Evolutionary conservation across 2,113 vertebrate species (phyloP).

Genomic region (Oryzias celebensis): DNA sequence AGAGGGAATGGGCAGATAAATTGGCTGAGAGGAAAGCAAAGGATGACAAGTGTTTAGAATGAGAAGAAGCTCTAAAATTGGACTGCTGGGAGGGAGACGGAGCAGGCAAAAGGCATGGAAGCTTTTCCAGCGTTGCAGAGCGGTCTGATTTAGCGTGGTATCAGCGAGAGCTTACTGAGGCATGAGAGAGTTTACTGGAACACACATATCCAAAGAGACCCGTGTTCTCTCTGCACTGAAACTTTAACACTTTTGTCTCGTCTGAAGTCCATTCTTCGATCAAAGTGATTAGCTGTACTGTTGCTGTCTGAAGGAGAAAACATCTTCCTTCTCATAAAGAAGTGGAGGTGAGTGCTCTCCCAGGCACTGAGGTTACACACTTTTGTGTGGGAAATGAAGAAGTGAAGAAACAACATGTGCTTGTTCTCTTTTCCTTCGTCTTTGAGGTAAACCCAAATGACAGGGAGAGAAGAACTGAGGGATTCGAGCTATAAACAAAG

Average conservation of each 20-base stretch:
- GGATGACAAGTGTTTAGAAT: slow-evolving; percentile 4
- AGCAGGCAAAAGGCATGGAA: slow-evolving; percentile 22
- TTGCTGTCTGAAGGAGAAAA: neutral
- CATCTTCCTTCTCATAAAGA: slow-evolving; percentile 17
- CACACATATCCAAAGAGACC: slow-evolving; percentile 16
- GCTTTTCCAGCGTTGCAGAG: slow-evolving; percentile 55
- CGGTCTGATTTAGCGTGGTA: slow-evolving; percentile 69
- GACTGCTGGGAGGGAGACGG: slow-evolving; percentile 11
- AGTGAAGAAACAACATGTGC: slow-evolving; percentile 19
- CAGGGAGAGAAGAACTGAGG: slow-evolving; percentile 55
- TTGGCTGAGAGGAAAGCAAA: neutral
- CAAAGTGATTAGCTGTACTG: slow-evolving; percentile 14
- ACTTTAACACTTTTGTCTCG: slow-evolving; percentile 21
- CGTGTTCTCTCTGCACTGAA: slow-evolving; percentile 24
- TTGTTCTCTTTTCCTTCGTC: slow-evolving; percentile 1
- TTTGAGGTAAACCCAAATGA: slow-evolving; percentile 67
- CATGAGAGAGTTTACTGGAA: slow-evolving; percentile 51
- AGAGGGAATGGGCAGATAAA: slow-evolving; percentile 8
- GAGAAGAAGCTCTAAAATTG: slow-evolving; percentile 16
- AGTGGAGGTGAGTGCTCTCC: slow-evolving; percentile 33
- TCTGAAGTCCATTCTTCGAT: slow-evolving; percentile 5
- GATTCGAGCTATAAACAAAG: slow-evolving; percentile 55
- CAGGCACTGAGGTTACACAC: slow-evolving; percentile 21
- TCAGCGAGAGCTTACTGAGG: slow-evolving; percentile 60
- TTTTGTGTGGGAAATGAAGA: slow-evolving; percentile 31